Percentiles rank a stretch among this genome's conserved stretches.
Conservation (phyloP, 2,888 invertebrate species). For the Ophion ellenae region DNA sequence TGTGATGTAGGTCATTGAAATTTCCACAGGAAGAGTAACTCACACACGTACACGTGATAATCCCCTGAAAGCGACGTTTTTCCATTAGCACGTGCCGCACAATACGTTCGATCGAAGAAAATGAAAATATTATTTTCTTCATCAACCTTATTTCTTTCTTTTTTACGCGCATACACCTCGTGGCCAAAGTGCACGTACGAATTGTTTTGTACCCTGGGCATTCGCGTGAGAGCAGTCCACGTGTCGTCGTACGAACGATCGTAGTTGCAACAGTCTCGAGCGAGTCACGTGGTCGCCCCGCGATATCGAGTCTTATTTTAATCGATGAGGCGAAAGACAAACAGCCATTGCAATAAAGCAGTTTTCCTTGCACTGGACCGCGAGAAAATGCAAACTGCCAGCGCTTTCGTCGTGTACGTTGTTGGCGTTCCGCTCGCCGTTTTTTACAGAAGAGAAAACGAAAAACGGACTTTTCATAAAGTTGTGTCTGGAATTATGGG, state of each 20-base stretch:
- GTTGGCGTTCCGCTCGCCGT: too few species aligned
- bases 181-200: too few species aligned
- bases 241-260: conserved; percentile 3
- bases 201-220: too few species aligned
- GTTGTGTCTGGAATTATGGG: too few species aligned
- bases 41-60: not conserved
- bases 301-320: conserved; percentile 23
- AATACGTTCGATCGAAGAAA: too few species aligned
- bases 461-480: too few species aligned
- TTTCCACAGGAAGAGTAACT: conserved; percentile 23
- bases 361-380: conserved; percentile 22
- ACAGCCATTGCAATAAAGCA: not conserved
- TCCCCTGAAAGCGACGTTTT: not conserved
- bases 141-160: too few species aligned
- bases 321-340: conserved; percentile 15
- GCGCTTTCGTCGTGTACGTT: too few species aligned
- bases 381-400: not conserved
- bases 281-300: conserved; percentile 12
- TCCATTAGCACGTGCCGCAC: not conserved
- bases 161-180: too few species aligned
- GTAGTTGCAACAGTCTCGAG: conserved; percentile 5
- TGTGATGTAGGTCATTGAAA: conserved; percentile 60
- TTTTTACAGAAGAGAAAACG: too few species aligned
- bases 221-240: conserved; percentile 3
- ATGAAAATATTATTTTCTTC: too few species aligned